Base-by-base conservation (phyloP, 2,113 vertebrate species). In the Pogonocichla stellata region DNA sequence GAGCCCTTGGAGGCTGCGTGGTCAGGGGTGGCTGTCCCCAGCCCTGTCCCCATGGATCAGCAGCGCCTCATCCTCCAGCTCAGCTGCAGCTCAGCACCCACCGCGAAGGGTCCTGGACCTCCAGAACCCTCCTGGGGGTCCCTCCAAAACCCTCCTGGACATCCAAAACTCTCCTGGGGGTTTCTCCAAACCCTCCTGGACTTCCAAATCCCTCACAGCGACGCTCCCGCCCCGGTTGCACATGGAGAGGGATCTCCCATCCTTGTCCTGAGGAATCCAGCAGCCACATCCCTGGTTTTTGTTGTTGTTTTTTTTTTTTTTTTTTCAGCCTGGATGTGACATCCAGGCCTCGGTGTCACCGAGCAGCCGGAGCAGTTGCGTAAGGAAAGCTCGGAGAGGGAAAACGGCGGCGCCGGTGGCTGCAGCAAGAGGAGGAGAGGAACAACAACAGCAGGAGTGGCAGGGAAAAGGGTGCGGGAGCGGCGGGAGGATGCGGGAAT, bases 191-290 rank as follows among this genome's bases (percentile, higher is more conserved):
- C 7, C 5, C 31, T 33, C 7, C 2, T 9, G 4, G 18, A 54
- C 4, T 10, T 34, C 38, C 9, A 56, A 73, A 26, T 19, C 36
- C 45, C 33, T 38, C 72, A 0, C 48, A 31, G 3, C 7, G n/a
- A n/a, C 3, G 5, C 38, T 70, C 79, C 72, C 56, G 0, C 31
- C 69, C 81, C 3, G 1, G 42, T 38, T 29, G 57, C 29, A 12
- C 70, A 3, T 0, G 1, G 9, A 31, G 13, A 53, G 65, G 14
- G 10, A 33, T 67, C 26, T 31, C 42, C 50, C 84, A 9, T 7
- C 18, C 1, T 48, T 0, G 11, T 4, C 7, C 38, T 0, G 36
- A 28, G 18, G 8, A 36, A 1, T 4, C 24, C 22, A 3, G 45
- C 50, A 14, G 51, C 71, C 42, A 6, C 66, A 16, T 2, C 14